phyloP scores from a whole-genome alignment of 2,888 invertebrate genomes.

The Chironomus riparius region DNA sequence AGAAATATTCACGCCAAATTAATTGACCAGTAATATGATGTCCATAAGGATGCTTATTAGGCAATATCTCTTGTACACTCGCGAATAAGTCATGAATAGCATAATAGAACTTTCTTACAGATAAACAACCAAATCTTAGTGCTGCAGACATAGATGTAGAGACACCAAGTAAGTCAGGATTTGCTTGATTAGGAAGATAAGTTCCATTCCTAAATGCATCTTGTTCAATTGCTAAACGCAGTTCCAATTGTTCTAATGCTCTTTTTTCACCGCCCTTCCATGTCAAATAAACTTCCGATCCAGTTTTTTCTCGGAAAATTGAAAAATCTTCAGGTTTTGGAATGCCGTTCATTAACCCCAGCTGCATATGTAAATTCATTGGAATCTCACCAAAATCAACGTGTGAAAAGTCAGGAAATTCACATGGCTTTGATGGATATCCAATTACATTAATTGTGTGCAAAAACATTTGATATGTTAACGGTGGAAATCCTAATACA shows the following conservation, averaged over 20 bases:
- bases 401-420: slow-evolving; percentile 40
- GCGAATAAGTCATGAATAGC: slow-evolving; percentile 54
- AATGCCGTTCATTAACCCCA: slow-evolving; percentile 36
- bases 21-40: slow-evolving; percentile 49
- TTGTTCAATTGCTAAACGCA: slow-evolving; percentile 49
- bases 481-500: background rate
- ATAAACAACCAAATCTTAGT: slow-evolving; percentile 61
- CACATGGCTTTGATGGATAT: slow-evolving; percentile 50
- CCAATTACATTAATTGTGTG: slow-evolving; percentile 55
- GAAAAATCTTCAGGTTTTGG: slow-evolving; percentile 52
- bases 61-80: slow-evolving; percentile 43
- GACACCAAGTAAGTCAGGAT: slow-evolving; percentile 56
- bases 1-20: slow-evolving; percentile 70
- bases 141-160: slow-evolving; percentile 63
- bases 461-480: slow-evolving; percentile 37
- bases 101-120: slow-evolving; percentile 65
- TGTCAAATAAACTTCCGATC: slow-evolving; percentile 39
- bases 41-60: slow-evolving; percentile 33
- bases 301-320: slow-evolving; percentile 42
- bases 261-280: slow-evolving; percentile 60
- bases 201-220: slow-evolving; percentile 48
- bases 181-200: slow-evolving; percentile 59
- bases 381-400: slow-evolving; percentile 46
- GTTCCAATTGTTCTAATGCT: slow-evolving; percentile 49
- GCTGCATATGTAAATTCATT: slow-evolving; percentile 42